Conservation (phyloP, 2,888 invertebrate genomes). For the Himalopsyche japonica region DNA sequence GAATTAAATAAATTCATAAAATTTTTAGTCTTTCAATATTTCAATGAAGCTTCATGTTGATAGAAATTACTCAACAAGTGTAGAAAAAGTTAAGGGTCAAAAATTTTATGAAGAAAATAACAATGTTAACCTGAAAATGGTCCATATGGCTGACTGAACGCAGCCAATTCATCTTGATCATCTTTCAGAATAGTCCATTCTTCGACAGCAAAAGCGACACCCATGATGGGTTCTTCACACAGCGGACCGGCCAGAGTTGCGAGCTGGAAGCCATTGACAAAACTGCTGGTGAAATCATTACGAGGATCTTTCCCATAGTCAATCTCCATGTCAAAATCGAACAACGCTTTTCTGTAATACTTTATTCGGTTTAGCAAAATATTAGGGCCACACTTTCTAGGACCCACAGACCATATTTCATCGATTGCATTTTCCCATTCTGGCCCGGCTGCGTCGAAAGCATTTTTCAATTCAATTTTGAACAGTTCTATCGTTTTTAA, state of each 20-base stretch:
- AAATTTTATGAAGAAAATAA: conserved; percentile 38
- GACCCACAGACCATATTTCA: conserved; percentile 91
- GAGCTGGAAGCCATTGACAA: conserved; percentile 85
- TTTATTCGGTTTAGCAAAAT: conserved; percentile 79
- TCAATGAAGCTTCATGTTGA: too few relatives aligned
- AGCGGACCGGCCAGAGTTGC: conserved; percentile 88
- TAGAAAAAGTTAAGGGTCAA: too few relatives aligned
- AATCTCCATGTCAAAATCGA: conserved; percentile 50
- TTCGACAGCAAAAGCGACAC: conserved; percentile 88
- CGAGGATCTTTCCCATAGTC: conserved; percentile 57
- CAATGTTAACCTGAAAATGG: conserved; percentile 65
- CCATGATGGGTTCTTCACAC: conserved; percentile 96
- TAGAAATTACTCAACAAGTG: too few relatives aligned
- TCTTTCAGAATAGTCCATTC: conserved; percentile 70
- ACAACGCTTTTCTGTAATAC: conserved; percentile 61
- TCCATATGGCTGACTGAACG: conserved; percentile 51
- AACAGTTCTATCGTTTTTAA: conserved; percentile 54
- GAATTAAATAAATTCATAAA: too few relatives aligned
- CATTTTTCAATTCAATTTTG: conserved; percentile 61
- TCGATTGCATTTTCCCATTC: conserved; percentile 60
- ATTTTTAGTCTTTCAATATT: too few relatives aligned
- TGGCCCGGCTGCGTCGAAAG: conserved; percentile 63
- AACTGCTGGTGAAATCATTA: conserved; percentile 72
- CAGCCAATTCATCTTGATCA: conserved; percentile 50
- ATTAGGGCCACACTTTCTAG: conserved; percentile 86